Conservation (phyloP, 1,140 invertebrate species). For the Diorhabda carinulata region DNA sequence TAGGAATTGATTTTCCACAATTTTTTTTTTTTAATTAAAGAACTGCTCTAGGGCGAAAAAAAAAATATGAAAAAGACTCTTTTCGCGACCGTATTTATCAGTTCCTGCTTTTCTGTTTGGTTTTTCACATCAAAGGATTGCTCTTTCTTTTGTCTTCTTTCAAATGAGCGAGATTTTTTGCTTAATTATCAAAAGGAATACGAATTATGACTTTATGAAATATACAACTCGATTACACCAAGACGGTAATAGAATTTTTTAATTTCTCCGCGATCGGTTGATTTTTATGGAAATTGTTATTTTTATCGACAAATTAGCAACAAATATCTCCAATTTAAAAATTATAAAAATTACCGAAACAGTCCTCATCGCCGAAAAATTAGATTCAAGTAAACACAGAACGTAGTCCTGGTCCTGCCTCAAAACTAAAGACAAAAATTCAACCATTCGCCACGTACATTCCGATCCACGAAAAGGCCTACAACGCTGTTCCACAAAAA, state of each 20-base stretch:
- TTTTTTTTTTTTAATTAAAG: constrained; percentile 35
- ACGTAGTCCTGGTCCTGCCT: no score
- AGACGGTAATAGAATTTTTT: neutral
- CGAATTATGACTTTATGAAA: constrained; percentile 7
- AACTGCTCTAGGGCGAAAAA: constrained; percentile 20
- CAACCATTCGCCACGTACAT: no score
- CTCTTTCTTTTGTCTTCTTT: constrained; percentile 29
- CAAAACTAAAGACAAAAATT: no score
- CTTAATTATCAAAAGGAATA: constrained; percentile 19
- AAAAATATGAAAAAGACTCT: constrained; percentile 15
- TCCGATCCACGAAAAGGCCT: no score
- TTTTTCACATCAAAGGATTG: constrained; percentile 33
- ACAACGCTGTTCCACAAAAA: no score
- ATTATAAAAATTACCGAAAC: no score
- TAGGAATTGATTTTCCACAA: constrained; percentile 29
- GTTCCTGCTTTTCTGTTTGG: constrained; percentile 31
- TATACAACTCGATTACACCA: constrained; percentile 13
- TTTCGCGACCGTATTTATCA: constrained; percentile 30
- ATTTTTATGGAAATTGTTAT: neutral
- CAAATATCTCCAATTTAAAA: no score
- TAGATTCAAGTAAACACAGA: no score
- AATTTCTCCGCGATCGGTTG: neutral
- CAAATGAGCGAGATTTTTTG: constrained; percentile 22
- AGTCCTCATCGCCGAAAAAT: no score
- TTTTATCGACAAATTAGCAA: no score